Percentiles rank a stretch among this genome's conserved stretches.
phyloP scores from a whole-genome alignment of 1,140 invertebrate genomes.

The Brachionus plicatilis region DNA sequence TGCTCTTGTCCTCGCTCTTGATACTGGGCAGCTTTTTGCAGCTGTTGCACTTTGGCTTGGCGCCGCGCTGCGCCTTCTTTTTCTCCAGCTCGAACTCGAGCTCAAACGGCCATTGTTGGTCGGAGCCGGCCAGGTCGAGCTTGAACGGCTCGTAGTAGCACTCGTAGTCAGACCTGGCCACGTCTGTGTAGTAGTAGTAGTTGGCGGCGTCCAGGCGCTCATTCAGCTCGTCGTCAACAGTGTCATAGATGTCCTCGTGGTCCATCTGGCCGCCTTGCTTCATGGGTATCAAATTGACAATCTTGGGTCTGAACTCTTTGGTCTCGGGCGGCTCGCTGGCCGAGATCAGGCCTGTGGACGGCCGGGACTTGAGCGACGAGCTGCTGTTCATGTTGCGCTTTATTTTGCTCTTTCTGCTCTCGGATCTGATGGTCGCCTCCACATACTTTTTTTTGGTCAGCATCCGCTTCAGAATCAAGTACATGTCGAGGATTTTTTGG shows the following conservation, averaged over 20 bases:
- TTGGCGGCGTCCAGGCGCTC: neutral
- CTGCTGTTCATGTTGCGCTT: neutral
- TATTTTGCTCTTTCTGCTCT: neutral
- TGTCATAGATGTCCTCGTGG: neutral
- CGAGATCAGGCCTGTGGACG: neutral
- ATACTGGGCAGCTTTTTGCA: neutral
- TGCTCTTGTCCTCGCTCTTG: neutral
- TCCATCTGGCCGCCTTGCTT: neutral
- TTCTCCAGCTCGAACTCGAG: neutral
- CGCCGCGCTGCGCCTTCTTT: neutral
- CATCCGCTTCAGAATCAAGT: neutral
- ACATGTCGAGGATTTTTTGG: conserved; percentile 1
- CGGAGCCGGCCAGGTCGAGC: neutral
- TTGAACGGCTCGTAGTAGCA: conserved; percentile 16
- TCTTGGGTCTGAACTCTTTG: neutral
- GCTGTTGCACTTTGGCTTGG: neutral
- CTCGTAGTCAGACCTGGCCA: neutral
- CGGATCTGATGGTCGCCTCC: neutral
- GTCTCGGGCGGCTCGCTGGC: neutral
- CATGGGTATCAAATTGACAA: conserved; percentile 12
- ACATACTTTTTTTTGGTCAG: conserved; percentile 33
- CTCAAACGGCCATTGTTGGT: conserved; percentile 17
- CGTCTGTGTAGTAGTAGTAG: neutral
- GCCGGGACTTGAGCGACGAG: neutral
- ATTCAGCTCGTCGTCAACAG: neutral